phyloP scores from a whole-genome alignment of 2,113 vertebrate genomes.

The Centropus unirufus region DNA sequence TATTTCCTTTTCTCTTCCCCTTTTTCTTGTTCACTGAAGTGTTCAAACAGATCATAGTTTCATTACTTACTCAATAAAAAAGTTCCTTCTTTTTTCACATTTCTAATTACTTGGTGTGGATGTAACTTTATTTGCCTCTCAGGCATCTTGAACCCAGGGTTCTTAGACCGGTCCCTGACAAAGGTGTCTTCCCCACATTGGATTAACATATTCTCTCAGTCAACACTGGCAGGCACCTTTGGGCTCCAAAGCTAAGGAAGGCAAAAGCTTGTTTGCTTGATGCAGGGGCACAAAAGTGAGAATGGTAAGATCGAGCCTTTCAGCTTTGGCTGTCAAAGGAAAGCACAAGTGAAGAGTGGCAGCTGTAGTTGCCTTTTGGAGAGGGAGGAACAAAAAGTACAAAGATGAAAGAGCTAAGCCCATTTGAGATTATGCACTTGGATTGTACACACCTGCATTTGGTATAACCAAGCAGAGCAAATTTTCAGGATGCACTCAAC shows the following conservation, averaged over 20 bases:
- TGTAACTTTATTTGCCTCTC: no score
- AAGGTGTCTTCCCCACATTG: accelerated
- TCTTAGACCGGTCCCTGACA: no score
- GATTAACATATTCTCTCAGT: neutral
- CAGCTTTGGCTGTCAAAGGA: neutral
- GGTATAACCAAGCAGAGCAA: neutral
- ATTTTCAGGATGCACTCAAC: neutral
- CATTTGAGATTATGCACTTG: neutral
- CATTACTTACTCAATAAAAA: no score
- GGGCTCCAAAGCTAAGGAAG: neutral
- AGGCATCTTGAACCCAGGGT: no score
- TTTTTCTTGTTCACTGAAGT: no score
- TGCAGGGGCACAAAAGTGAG: neutral
- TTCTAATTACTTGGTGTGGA: no score
- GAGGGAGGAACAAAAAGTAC: neutral
- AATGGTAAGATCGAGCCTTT: neutral
- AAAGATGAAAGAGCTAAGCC: neutral
- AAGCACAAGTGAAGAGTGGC: neutral
- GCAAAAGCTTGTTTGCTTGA: neutral
- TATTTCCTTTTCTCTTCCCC: no score
- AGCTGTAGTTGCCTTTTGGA: neutral
- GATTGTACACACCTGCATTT: neutral
- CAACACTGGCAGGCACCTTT: neutral
- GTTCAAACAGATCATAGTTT: no score
- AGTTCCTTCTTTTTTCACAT: no score